Conservation (phyloP, 2,888 invertebrate genomes). For the Calameuta pallipes region DNA sequence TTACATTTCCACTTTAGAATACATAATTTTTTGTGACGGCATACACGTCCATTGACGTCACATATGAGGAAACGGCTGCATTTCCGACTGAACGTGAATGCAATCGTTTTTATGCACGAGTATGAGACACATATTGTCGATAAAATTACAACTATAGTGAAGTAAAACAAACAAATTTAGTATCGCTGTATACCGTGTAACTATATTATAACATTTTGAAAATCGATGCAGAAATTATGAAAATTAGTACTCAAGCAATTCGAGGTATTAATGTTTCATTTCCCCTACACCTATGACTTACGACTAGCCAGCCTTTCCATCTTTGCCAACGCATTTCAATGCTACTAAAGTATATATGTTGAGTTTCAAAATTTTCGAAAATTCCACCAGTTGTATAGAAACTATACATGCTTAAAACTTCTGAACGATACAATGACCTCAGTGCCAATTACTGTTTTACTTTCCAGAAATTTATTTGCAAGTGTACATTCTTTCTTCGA, state of each 20-base stretch:
- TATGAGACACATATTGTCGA: too few relatives aligned
- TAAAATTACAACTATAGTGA: not conserved
- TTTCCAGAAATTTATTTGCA: not conserved
- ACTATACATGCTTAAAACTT: not conserved
- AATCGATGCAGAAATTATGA: not conserved
- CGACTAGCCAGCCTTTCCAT: not conserved
- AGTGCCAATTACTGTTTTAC: not conserved
- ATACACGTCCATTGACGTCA: not conserved
- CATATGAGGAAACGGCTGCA: not conserved
- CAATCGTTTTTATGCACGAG: not conserved
- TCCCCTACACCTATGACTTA: not conserved
- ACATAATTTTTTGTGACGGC: not conserved
- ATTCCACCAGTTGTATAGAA: not conserved
- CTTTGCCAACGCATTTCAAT: not conserved
- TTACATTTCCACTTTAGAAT: not conserved
- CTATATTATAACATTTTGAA: not conserved
- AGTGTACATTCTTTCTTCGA: not conserved
- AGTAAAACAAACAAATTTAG: not conserved
- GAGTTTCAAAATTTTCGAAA: not conserved
- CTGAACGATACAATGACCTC: not conserved
- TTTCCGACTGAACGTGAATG: not conserved
- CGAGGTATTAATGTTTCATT: not conserved
- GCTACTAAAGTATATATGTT: not conserved
- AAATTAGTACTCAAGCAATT: not conserved
- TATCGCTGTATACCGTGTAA: not conserved